Evolutionary conservation across 1,140 invertebrate species (phyloP).

Genomic region (Pseudomyrmex cubaensis): DNA sequence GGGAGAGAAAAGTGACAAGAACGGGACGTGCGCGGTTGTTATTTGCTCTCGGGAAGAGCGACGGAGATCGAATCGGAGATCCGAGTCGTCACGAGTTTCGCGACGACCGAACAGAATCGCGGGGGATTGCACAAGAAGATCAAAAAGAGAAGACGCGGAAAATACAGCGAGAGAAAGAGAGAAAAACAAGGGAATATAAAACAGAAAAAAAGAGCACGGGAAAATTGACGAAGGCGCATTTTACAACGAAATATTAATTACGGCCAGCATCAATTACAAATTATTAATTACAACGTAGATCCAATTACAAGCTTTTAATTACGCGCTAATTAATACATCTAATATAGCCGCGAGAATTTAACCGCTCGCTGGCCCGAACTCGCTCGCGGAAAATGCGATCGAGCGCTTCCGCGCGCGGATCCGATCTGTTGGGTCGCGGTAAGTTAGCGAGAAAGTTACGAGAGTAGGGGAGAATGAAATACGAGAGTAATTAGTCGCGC

Average conservation of each 20-base stretch:
- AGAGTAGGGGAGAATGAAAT: constrained; percentile 33
- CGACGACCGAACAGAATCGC: neutral
- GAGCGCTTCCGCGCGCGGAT: constrained; percentile 1
- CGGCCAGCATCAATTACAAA: constrained; percentile 31
- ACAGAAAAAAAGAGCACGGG: neutral
- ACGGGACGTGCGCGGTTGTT: neutral
- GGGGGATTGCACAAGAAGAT: constrained; percentile 38
- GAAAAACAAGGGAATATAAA: neutral
- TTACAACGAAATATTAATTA: constrained; percentile 52
- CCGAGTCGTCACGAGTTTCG: constrained; percentile 26
- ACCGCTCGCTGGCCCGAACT: constrained; percentile 18
- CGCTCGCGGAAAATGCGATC: constrained; percentile 46
- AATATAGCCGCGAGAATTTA: constrained; percentile 43
- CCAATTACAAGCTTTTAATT: constrained; percentile 57
- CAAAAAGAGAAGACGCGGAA: constrained; percentile 5
- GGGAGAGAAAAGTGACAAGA: neutral
- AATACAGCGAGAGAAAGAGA: neutral
- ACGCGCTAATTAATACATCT: constrained; percentile 54
- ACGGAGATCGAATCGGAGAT: constrained; percentile 37
- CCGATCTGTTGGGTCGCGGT: neutral
- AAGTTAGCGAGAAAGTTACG: constrained; percentile 38
- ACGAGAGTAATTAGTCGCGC: constrained; percentile 57
- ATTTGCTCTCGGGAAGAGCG: constrained; percentile 2
- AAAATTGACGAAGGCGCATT: neutral
- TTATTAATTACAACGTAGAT: constrained; percentile 55